Evolutionary conservation across 2,797 vertebrate species (phyloP).

Genomic region (Tadarida brasiliensis): DNA sequence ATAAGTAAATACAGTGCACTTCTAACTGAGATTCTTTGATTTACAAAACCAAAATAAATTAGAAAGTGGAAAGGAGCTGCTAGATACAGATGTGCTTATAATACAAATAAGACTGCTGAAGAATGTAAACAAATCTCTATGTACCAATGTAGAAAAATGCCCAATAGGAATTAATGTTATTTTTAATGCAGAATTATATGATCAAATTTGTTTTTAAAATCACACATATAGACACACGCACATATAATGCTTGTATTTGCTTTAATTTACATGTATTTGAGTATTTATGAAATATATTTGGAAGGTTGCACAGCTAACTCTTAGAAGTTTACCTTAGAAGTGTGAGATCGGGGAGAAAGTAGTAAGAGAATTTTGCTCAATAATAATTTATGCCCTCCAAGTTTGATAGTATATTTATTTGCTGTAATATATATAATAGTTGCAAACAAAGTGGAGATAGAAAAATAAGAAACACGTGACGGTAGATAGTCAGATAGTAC

Average conservation of each 20-base stretch:
- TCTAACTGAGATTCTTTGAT: conserved; percentile 25
- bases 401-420: conserved; percentile 7
- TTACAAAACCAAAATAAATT: conserved; percentile 39
- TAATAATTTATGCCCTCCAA: background rate
- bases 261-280: conserved; percentile 1
- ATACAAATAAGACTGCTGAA: conserved; percentile 5
- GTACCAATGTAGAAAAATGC: background rate
- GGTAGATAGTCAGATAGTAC: background rate
- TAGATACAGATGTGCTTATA: background rate
- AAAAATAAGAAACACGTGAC: background rate
- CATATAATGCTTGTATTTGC: background rate
- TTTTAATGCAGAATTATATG: background rate
- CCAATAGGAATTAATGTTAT: background rate
- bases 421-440: background rate
- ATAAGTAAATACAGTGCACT: background rate
- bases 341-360: background rate
- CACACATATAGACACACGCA: background rate
- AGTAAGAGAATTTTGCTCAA: background rate
- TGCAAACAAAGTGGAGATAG: background rate
- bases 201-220: conserved; percentile 13
- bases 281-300: conserved; percentile 8
- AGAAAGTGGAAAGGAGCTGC: background rate
- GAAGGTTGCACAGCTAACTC: background rate
- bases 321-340: conserved; percentile 14
- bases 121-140: background rate